phyloP scores from a whole-genome alignment of 1,140 invertebrate genomes.

The Triops cancriformis region DNA sequence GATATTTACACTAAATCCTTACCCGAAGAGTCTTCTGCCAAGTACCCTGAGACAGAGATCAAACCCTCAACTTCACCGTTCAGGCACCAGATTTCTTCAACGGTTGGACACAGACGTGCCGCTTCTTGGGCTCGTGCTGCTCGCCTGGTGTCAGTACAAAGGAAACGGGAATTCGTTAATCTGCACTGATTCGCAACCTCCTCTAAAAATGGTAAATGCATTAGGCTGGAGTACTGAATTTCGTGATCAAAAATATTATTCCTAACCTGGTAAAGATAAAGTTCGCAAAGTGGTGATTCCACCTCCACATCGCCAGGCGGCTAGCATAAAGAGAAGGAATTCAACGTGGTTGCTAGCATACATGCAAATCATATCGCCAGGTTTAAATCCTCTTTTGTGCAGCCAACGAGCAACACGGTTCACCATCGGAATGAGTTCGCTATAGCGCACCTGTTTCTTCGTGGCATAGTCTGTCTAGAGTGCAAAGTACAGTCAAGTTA shows the following conservation, averaged over 20 bases:
- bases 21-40: background rate
- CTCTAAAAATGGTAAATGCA: background rate
- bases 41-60: background rate
- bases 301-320: background rate
- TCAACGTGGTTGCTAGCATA: background rate
- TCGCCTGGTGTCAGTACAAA: background rate
- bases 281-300: background rate
- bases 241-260: too few relatives aligned
- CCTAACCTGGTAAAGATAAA: background rate
- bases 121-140: background rate
- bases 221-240: background rate
- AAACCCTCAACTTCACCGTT: background rate
- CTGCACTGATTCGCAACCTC: background rate
- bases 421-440: background rate
- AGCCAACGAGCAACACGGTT: background rate
- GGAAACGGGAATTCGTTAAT: background rate
- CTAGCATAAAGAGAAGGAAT: background rate
- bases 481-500: background rate
- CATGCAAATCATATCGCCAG: background rate
- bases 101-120: background rate
- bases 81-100: background rate
- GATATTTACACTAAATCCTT: background rate
- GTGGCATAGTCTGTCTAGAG: background rate
- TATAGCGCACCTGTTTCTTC: background rate
- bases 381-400: background rate